Base-by-base conservation (phyloP, 2,113 vertebrate genomes). In the Garra rufa region DNA sequence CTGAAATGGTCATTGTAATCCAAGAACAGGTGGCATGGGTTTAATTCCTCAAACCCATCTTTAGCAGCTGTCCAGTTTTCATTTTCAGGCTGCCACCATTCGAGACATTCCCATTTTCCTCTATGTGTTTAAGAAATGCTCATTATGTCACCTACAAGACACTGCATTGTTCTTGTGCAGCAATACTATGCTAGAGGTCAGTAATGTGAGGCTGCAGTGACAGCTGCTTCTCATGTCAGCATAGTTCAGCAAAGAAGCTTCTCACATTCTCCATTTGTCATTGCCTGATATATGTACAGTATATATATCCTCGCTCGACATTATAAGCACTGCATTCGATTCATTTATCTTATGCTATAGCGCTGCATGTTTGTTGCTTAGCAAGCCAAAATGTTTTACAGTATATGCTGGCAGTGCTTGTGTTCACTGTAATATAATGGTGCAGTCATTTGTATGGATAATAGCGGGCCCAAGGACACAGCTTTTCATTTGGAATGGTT, bases 181-280 rank as follows among this genome's bases (percentile, higher is more conserved):
- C 24, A 26, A 17, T 14, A 55, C 52, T 34, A 73, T 48, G 1
- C 52, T 57, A 75, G 79, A 85, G 83, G 79, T 82, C 80, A 79
- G 46, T 46, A 87, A 41, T 46, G 13, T 9, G 21, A 70, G 74
- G 74, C 28, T 81, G 50, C 74, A 44, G 55, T 46, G 77, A 44
- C 86, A 87, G 83, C 86, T 87, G 86, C 74, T 74, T 77, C 78
- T 87, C 61, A 73, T 11, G 24, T 80, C 83, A 85, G 74, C 70
- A 30, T 26, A 78, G 63, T 67, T 73, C 41, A 82, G 78, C 79
- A 44, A 83, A 84, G 61, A 63, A 52, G 67, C 55, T 9, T 74
- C 46, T 87, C 67, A 69, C 81, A 57, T 83, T 67, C 80, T 78
- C 86, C 86, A 87, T 87, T 83, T 87, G 79, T 67, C 85, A 83